Base-by-base conservation (phyloP, 1,140 invertebrate genomes). In the Cydia amplana region DNA sequence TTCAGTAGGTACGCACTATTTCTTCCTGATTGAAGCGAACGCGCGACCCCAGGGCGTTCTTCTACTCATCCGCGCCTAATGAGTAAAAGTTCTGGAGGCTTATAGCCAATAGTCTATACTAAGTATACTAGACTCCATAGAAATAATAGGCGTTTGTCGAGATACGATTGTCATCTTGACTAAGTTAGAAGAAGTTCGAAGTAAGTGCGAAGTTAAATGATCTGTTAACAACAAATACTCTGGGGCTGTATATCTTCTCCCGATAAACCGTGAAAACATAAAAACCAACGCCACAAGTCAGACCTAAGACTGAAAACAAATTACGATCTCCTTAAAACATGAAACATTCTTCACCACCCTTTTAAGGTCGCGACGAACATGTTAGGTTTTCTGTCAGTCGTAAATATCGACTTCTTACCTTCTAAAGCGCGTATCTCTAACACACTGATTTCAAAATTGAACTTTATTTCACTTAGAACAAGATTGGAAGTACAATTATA, bases 341-440 rank as follows among this genome's bases (percentile, higher is more conserved):
- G n/a, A 70, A 36, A 70, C 65, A 43, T 18, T 36, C 16, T 32
- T 36, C 32, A 70, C 65, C 20, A 70, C 65, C 65, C 65, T 70
- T 70, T 70, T 70, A 70, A 70, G 65, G 16, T 70, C 36, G 32
- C 65, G 64, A 40, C 64, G 65, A 70, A 12, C 65, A 70, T 18
- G 36, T 20, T 70, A 70, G 36, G 20, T 40, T 3, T 16, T 28
- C 2, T 70, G 65, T 70, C 36, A 40, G 65, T 36, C 28, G 65
- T 70, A 70, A 70, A 70, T 70, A 70, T 70, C n/a, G 16, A 23
- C 7, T 9, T 1, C 0, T 23, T 23, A 60, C 20, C 23, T 60
- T 60, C 18, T 12, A 23, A 23, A 60, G 0, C 6, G 10, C 20
- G 55, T 60, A 60, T 60, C 55, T 60, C 0, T 60, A 60, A 20